These are phyloP conservation scores for Trichogramma evanescens DNA, from an alignment of 2,888 invertebrate genomes.

Conservation along the genomic window DNA sequence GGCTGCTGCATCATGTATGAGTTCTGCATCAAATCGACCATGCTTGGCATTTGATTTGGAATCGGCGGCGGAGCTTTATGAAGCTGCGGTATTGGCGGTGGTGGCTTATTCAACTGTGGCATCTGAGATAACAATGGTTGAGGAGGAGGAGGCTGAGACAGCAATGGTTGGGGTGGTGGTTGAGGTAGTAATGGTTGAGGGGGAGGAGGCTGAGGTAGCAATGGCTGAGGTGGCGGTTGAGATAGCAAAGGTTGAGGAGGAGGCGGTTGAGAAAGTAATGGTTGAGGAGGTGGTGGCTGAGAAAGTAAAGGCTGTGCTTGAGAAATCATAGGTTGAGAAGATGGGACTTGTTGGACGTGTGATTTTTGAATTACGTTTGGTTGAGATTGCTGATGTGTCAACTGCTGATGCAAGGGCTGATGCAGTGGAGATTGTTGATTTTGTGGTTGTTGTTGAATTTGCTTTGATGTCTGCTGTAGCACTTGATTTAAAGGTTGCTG, in stretches of 20 bases:
- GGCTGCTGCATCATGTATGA: conserved; percentile 27
- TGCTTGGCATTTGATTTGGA: conserved; percentile 4
- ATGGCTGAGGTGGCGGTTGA: too few relatives aligned
- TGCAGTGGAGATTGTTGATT: background rate
- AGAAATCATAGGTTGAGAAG: too few relatives aligned
- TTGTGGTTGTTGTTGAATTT: conserved; percentile 14
- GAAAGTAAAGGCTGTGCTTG: too few relatives aligned
- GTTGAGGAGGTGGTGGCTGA: too few relatives aligned
- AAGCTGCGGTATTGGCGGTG: conserved; percentile 8
- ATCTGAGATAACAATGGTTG: background rate
- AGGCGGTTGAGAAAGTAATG: too few relatives aligned
- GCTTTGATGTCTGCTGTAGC: conserved; percentile 6
- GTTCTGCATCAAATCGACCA: conserved; percentile 12
- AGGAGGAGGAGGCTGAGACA: background rate
- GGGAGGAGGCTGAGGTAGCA: too few relatives aligned
- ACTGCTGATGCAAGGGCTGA: conserved; percentile 14
- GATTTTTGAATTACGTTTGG: background rate
- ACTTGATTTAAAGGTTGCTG: conserved; percentile 21
- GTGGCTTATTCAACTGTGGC: background rate
- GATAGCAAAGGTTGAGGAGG: too few relatives aligned
- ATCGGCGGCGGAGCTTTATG: too few relatives aligned
- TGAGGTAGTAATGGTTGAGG: background rate
- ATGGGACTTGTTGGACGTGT: background rate
- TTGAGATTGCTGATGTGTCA: conserved; percentile 19
- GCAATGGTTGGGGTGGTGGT: background rate